Percentiles rank a stretch among this genome's conserved stretches.
These are phyloP conservation scores for Opisthocomus hoazin DNA, from an alignment of 2,113 vertebrate genomes.

Conservation along the genomic window DNA sequence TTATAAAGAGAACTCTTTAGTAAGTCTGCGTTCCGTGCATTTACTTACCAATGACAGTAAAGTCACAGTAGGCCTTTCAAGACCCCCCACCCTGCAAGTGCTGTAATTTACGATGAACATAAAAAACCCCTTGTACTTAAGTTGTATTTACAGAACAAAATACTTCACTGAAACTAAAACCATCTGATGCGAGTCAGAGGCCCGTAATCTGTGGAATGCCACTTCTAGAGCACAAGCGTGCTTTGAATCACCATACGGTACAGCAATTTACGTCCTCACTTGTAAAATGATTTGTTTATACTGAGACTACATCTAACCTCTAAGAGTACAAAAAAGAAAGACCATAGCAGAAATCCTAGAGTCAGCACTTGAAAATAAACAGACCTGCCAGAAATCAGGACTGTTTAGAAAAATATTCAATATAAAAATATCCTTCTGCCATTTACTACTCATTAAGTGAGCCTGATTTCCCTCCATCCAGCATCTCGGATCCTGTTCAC, in stretches of 20 bases:
- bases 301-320: not conserved
- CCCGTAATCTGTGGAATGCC: not conserved
- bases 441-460: not conserved
- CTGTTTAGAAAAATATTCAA: not conserved
- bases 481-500: not conserved
- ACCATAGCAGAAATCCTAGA: not conserved
- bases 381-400: not conserved
- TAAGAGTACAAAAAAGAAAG: not conserved
- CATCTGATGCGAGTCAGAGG: not conserved
- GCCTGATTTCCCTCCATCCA: not conserved
- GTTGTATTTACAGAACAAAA: not conserved
- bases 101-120: accelerated
- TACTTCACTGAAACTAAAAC: not conserved
- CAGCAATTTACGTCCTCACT: not conserved
- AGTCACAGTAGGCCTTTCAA: not conserved
- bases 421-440: not conserved
- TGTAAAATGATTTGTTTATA: not conserved
- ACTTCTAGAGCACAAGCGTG: not conserved
- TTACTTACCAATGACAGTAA: not conserved
- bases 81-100: not conserved
- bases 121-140: not conserved
- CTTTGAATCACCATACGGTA: not conserved
- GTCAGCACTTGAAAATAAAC: not conserved
- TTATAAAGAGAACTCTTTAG: not conserved
- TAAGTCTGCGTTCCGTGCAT: no score